These are phyloP conservation scores for Tromatobia lineatoria DNA, from an alignment of 2,888 invertebrate genomes.

Conservation along the genomic window DNA sequence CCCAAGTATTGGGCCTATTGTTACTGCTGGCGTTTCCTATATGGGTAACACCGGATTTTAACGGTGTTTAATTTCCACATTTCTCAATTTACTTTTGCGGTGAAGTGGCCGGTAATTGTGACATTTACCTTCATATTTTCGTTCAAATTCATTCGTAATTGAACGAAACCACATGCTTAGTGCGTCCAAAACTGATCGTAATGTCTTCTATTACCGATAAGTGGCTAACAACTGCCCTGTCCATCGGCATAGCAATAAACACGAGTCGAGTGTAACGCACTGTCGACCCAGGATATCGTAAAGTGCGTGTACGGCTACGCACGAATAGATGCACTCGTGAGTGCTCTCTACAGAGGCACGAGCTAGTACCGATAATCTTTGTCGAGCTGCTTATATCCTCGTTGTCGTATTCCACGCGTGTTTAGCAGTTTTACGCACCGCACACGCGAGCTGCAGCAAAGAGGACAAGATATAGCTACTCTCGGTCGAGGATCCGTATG, in stretches of 20 bases:
- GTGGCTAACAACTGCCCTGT: not conserved
- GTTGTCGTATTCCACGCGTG: constrained; percentile 63
- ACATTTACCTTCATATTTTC: no score
- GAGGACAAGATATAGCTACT: constrained; percentile 21
- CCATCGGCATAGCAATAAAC: not conserved
- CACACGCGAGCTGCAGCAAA: constrained; percentile 30
- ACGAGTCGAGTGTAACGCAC: constrained; percentile 31
- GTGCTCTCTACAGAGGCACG: not conserved
- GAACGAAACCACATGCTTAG: no score
- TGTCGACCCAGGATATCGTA: constrained; percentile 29
- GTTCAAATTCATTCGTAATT: no score
- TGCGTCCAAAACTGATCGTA: not conserved
- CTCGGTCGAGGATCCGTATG: constrained; percentile 1
- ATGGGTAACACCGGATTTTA: no score
- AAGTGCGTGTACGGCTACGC: constrained; percentile 43
- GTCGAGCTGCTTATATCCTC: constrained; percentile 60
- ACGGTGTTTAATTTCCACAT: no score
- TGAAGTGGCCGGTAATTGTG: no score
- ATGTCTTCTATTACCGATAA: not conserved
- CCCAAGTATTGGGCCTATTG: no score
- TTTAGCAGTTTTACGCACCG: constrained; percentile 63
- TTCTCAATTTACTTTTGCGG: no score
- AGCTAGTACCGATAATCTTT: constrained; percentile 53
- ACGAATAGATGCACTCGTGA: constrained; percentile 11
- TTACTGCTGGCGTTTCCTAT: no score